Evolutionary conservation across 2,797 vertebrate species (phyloP), one percentile per base, ranked within the genome.

Genomic region (Acanthiza pusilla): DNA sequence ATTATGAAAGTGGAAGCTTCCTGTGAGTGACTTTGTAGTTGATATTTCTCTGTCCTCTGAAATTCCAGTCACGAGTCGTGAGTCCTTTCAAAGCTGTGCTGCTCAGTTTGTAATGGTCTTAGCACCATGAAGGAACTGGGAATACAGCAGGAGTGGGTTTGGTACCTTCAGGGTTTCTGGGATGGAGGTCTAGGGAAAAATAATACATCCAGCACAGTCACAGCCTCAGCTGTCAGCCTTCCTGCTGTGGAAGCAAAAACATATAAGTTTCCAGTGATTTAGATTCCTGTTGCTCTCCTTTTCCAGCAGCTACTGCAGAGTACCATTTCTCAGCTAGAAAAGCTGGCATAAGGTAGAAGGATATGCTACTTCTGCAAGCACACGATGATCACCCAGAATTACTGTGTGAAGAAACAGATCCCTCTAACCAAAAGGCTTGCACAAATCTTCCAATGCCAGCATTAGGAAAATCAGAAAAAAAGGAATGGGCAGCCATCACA

Each of bases 171-270:
- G 54, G 18, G 3, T 5, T 25, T 76, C 42, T 83, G 32, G 32
- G 38, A 18, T 61, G 26, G 9, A 68, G 48, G 50, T 61, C 22
- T 53, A n/a, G 32, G n/a, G 12, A 61, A 55, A 11, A 3, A 21
- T 36, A 50, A 17, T 13, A 36, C 3, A 29, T 29, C 7, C 16
- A 85, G 25, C 25, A 15, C 0, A 1, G 2, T 34, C 18, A 3
- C 7, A 55, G 19, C 4, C 50, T 40, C 0, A 2, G 67, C 27
- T 50, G 4, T 3, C 26, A 66, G 34, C 7, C 6, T 36, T 47
- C 12, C 42, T 85, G 45, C 50, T 57, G 29, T 53, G 60, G 38
- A 83, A 76, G 32, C 3, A 45, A 68, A 73, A 85, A 5, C 14
- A 16, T 3, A 5, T 13, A 73, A 50, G 6, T 53, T 83, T 85